These are phyloP conservation scores for Mycalesis mineus DNA, from an alignment of 2,888 invertebrate genomes.

Conservation along the genomic window DNA sequence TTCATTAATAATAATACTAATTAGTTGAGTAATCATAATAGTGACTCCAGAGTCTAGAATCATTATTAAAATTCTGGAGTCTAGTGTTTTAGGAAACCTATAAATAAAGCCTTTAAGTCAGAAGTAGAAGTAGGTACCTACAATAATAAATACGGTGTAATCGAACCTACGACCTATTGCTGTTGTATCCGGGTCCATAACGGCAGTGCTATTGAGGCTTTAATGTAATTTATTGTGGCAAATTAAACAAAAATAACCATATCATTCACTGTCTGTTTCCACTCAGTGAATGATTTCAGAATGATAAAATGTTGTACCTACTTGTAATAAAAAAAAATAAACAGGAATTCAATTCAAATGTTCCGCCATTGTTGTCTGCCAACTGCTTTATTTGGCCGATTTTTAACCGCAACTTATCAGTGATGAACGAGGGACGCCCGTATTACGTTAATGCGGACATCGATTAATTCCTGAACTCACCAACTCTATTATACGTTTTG, in stretches of 20 bases:
- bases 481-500: conserved; percentile 58
- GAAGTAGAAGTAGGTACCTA: too few species aligned
- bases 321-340: conserved; percentile 40
- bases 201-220: too few species aligned
- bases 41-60: too few species aligned
- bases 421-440: conserved; percentile 48
- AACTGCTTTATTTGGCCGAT: conserved; percentile 50
- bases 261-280: conserved; percentile 29
- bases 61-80: too few species aligned
- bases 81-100: too few species aligned
- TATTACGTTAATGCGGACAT: conserved; percentile 41
- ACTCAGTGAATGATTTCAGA: conserved; percentile 29
- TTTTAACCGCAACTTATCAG: conserved; percentile 54
- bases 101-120: too few species aligned
- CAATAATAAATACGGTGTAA: too few species aligned
- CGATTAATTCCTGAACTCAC: conserved; percentile 59
- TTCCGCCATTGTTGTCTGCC: conserved; percentile 70
- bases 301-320: conserved; percentile 44
- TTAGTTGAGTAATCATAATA: too few species aligned
- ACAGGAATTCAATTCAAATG: conserved; percentile 67
- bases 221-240: neutral
- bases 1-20: too few species aligned
- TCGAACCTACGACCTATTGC: too few species aligned
- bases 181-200: too few species aligned
- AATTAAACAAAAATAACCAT: conserved; percentile 21